Base-by-base conservation (phyloP, 2,888 invertebrate species). In the Athalia cordata region DNA sequence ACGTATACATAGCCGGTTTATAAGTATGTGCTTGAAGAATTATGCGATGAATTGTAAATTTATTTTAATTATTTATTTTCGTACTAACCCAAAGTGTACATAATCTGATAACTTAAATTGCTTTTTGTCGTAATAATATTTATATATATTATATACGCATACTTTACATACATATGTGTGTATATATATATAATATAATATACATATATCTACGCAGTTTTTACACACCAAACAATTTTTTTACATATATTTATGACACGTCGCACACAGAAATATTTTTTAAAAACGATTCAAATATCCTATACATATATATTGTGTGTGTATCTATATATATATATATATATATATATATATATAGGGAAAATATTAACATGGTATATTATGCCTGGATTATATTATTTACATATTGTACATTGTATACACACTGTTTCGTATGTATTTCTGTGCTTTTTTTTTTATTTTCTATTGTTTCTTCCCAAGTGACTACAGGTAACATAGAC, bases 401-500 rank as follows among this genome's bases (percentile, higher is more conserved):
- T 67, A 47, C 7, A 11, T 29, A 5, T 29, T 29, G 29, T 29
- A 29, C n/a, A 15, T 50, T 55, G 78, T 82, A 81, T 82, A 62
- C 81, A 86, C 88, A 86, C 85, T 87, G 68, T 66, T 85, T 85
- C 87, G 86, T 86, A 82, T 57, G 75, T 79, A 61, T 77, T 65
- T 81, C 76, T 79, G 50, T 83, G 79, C 81, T 68, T 78, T 81
- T 62, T 72, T 62, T 84, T 82, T 82, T 80, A 78, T 77, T 77
- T n/a, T 74, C 9, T 74, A 11, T 15, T 29, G 45, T 72, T 15
- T 52, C 13, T 29, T 81, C 55, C 80, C 84, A 82, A 88, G 89
- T 89, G 89, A 88, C 29, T 29, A 83, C 87, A 87, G 87, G 81
- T 45, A 64, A 45, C 45, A 29, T 29, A 8, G 80, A 49, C 29